Evolutionary conservation across 2,888 invertebrate species (phyloP).

Genomic region (Fragum sueziense): DNA sequence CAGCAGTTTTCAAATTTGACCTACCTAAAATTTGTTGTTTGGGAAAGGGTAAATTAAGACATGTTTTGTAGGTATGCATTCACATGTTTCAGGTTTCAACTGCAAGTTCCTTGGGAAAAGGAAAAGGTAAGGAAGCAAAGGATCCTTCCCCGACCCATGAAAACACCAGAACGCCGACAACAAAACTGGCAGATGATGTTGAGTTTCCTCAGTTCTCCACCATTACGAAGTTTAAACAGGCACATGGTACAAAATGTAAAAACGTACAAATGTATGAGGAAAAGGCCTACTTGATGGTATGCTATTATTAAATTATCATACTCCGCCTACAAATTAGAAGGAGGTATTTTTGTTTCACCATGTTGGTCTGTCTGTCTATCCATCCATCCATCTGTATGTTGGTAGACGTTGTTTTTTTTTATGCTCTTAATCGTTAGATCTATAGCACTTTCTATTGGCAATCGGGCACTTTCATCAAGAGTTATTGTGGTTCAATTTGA

Average conservation of each 20-base stretch:
- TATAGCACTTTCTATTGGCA: too few species aligned
- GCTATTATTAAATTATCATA: background rate
- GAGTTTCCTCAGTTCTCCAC: background rate
- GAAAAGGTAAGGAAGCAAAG: background rate
- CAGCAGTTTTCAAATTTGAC: too few species aligned
- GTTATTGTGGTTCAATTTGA: too few species aligned
- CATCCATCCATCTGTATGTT: too few species aligned
- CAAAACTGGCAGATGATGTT: background rate
- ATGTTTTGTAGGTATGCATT: too few species aligned
- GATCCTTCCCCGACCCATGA: background rate
- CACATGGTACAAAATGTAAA: background rate
- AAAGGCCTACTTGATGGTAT: conserved; percentile 11
- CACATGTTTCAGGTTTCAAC: background rate
- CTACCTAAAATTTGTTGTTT: too few species aligned
- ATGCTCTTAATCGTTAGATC: too few species aligned
- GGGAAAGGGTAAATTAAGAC: too few species aligned
- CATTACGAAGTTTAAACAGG: background rate
- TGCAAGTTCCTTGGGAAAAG: background rate
- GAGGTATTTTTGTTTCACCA: background rate
- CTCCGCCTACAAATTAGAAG: background rate
- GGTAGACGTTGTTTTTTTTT: too few species aligned
- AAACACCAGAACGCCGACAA: background rate
- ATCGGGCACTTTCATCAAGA: too few species aligned
- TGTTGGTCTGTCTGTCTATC: too few species aligned
- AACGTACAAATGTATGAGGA: background rate